Evolutionary conservation across 2,797 vertebrate genomes (phyloP).

Genomic region (Graptemys geographica): DNA sequence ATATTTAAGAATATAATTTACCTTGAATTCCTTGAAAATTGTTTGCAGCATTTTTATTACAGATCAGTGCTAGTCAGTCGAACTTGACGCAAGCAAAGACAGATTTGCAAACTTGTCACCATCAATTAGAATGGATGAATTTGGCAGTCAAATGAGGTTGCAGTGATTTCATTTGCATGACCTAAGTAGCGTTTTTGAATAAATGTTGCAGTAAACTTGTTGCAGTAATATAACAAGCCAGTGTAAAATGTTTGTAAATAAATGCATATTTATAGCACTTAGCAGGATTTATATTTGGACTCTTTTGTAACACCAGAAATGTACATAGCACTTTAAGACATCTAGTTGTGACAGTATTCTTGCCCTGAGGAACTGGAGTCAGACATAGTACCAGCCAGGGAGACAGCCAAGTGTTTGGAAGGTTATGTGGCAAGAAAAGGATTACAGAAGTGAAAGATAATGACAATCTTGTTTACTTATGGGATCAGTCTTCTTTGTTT

Average conservation of each 20-base stretch:
- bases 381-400: neutral
- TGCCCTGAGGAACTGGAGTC: fast-evolving
- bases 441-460: neutral
- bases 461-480: neutral
- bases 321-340: neutral
- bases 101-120: neutral
- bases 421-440: neutral
- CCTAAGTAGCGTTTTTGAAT: neutral
- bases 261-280: neutral
- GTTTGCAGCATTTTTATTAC: fast-evolving
- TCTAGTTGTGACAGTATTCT: neutral
- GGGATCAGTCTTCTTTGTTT: neutral
- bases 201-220: neutral
- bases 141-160: neutral
- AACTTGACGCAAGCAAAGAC: neutral
- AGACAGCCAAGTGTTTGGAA: neutral
- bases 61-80: fast-evolving
- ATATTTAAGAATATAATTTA: neutral
- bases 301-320: neutral
- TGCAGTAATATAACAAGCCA: neutral
- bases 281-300: neutral
- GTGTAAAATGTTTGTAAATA: neutral
- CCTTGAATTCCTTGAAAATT: neutral
- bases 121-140: neutral
- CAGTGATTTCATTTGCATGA: neutral